Percentiles rank a stretch among this genome's conserved stretches.
phyloP scores from a whole-genome alignment of 2,797 vertebrate genomes.

The Megaceryle alcyon region DNA sequence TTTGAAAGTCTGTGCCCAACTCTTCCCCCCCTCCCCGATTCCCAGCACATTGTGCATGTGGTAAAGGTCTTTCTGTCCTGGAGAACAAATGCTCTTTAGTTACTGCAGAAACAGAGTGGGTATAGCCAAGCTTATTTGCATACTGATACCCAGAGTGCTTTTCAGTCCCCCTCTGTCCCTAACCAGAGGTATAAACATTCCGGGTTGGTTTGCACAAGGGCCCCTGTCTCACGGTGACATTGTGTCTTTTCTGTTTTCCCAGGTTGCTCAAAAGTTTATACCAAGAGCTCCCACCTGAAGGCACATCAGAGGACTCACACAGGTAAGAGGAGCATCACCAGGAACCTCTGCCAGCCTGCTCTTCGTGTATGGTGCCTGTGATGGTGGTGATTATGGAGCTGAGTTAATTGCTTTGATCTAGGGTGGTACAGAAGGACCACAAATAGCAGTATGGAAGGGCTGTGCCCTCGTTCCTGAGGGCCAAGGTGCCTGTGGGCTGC shows the following conservation, averaged over 20 bases:
- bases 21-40: neutral
- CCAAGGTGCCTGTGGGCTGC: neutral
- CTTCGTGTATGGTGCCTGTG: too few species aligned
- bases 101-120: neutral
- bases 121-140: neutral
- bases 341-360: neutral
- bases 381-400: neutral
- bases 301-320: constrained; percentile 94
- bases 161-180: neutral
- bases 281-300: constrained; percentile 95
- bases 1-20: neutral
- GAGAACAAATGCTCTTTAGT: neutral
- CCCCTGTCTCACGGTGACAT: neutral
- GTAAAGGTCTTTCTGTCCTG: neutral
- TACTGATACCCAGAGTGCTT: neutral
- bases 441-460: rapidly evolving
- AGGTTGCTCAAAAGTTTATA: constrained; percentile 95
- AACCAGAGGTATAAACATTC: neutral
- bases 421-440: neutral
- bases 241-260: neutral
- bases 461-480: neutral
- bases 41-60: neutral
- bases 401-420: neutral
- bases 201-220: neutral
- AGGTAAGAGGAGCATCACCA: constrained; percentile 75